Base-by-base conservation (phyloP, 1,140 invertebrate species). In the Harpegnathos saltator region DNA sequence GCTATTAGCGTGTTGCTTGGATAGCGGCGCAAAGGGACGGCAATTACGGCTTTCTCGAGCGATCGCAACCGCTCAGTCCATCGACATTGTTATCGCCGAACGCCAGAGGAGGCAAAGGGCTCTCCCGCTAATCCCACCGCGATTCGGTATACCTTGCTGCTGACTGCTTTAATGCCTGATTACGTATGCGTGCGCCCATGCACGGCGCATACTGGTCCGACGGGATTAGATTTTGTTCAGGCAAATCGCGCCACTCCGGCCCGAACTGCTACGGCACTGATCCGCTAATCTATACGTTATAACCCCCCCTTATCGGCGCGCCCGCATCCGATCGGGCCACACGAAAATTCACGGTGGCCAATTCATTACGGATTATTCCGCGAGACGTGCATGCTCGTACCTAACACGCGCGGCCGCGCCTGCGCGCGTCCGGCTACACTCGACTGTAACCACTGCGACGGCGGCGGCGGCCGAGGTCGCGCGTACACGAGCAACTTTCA, bases 161-260 rank as follows among this genome's bases (percentile, higher is more conserved):
- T 38, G 58, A 74, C 56, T 74, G 73, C 78, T 29, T 66, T 89
- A 89, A 89, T 87, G 58, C 83, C 68, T 74, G 56, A 89, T 88
- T 77, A 82, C 68, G 66, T 89, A 88, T 87, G 86, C 78, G 68
- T 48, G 61, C 50, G 19, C 26, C 29, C 29, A 0, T 26, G 17
- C 38, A 52, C 65, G 24, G 62, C 54, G 77, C 77, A 17, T 50
- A 52, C 48, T 19, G 22, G 29, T 59, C 22, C 0, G 15, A 17
- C 17, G 11, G 81, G 73, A 87, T 86, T 62, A 80, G 66, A 74
- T 63, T 68, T 62, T 56, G 81, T 77, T 71, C 71, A 59, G 77
- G 22, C 58, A 66, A 85, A 86, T 85, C 48, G 38, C 48, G 24
- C 80, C 33, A 50, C 73, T 78, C 11, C 14, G 29, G 11, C 26